Evolutionary conservation across 30 jellyfish, hydroid and myxozoan genomes (phyloP), one percentile per base, ranked within the genome.

Genomic region (Hydractinia symbiolongicarpus): DNA sequence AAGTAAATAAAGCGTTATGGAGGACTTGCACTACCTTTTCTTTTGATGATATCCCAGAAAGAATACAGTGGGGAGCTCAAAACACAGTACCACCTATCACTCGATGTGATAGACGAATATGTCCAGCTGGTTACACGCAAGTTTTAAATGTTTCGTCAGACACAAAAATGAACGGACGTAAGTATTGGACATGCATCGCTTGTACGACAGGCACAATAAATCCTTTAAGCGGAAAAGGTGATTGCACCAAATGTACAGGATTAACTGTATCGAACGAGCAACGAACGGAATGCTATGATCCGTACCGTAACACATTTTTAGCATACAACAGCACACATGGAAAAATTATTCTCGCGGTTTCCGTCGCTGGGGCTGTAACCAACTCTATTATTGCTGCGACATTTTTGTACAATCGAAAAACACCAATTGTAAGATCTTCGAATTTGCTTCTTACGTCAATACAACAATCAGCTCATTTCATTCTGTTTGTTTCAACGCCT

Each of bases 391-490:
- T 52, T 19, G 15, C 51, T 14, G n/a, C 13, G 17, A n/a, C 80
- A 9, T 20, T n/a, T 9, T 30, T 20, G 9, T 19, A 3, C 30
- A n/a, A n/a, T 15, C 80, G 80, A 9, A 5, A 71, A 54, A 71
- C 80, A 8, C 80, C 80, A 9, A 53, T 71, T 19, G 67, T 71
- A 9, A 71, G 50, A 71, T 15, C 80, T n/a, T 71, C 68, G 8
- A 71, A 71, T 52, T 20, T 71, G 40, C 55, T 7, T 7, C 30
- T 71, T 54, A 19, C 80, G 9, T 7, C 53, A 49, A 53, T 71
- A 5, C 80, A 71, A 20, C 51, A 19, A 15, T 30, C 51, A 0
- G 55, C 40, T 19, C 55, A 30, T 20, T 52, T 50, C 60, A 20
- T 10, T 19, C 56, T 20, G 14, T 71, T 71, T 19, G 60, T 19